These are phyloP conservation scores for Tachina fera DNA, from an alignment of 2,888 invertebrate genomes.

Conservation along the genomic window DNA sequence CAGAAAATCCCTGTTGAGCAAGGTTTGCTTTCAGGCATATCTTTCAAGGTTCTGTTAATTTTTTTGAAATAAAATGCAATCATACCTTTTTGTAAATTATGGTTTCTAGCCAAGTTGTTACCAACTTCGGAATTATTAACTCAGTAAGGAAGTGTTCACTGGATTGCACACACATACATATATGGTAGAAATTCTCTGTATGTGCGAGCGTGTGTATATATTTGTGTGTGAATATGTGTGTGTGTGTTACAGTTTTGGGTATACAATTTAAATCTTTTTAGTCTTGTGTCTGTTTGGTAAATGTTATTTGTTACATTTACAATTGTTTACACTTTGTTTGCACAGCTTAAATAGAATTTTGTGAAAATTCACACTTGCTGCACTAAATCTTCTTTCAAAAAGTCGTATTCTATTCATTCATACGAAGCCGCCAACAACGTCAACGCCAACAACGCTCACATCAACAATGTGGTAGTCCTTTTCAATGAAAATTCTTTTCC, in stretches of 20 bases:
- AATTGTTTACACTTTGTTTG: slow-evolving; percentile 72
- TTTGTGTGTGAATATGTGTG: background rate
- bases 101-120: too few relatives aligned
- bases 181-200: too few relatives aligned
- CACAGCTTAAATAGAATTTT: slow-evolving; percentile 71
- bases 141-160: background rate
- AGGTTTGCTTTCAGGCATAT: too few relatives aligned
- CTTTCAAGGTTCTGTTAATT: too few relatives aligned
- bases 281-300: slow-evolving; percentile 42
- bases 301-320: slow-evolving; percentile 69
- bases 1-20: too few relatives aligned
- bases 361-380: slow-evolving; percentile 72
- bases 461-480: slow-evolving; percentile 33
- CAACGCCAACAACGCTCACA: slow-evolving; percentile 19
- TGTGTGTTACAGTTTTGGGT: slow-evolving; percentile 25
- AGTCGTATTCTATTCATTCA: slow-evolving; percentile 50
- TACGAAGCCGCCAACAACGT: slow-evolving; percentile 44
- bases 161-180: background rate
- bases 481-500: slow-evolving; percentile 20
- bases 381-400: slow-evolving; percentile 68
- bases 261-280: slow-evolving; percentile 17
- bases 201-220: background rate
- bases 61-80: too few relatives aligned
- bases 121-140: too few relatives aligned
- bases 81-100: too few relatives aligned